A percentile compares a stretch with the other conserved stretches of the same genome.
phyloP scores from a whole-genome alignment of 1,140 invertebrate genomes.

The Drosophila eugracilis region DNA sequence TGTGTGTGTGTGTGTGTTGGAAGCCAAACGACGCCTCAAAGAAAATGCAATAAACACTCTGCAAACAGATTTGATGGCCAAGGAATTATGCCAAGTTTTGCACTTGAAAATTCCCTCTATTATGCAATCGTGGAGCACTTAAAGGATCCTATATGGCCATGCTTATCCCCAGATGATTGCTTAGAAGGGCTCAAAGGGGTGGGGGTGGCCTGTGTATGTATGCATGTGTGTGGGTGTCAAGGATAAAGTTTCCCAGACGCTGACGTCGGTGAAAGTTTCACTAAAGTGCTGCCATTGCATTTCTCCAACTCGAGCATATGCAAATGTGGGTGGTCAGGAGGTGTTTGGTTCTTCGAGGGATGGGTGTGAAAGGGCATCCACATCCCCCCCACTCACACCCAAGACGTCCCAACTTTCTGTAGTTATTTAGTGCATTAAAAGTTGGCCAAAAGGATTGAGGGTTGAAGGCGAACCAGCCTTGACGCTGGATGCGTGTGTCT shows the following conservation, averaged over 20 bases:
- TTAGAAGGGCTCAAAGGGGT: background rate
- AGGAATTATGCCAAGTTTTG: constrained; percentile 31
- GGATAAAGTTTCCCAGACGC: constrained; percentile 34
- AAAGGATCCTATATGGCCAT: constrained; percentile 31
- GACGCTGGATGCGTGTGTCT: background rate
- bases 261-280: constrained; percentile 35
- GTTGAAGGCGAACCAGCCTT: background rate
- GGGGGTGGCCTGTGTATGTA: background rate
- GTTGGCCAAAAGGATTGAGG: constrained; percentile 1
- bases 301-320: constrained; percentile 25
- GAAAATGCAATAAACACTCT: constrained; percentile 33
- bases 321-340: constrained; percentile 1
- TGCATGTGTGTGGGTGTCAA: constrained; percentile 7
- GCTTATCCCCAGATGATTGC: constrained; percentile 33
- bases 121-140: constrained; percentile 34
- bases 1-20: no score
- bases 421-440: constrained; percentile 58
- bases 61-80: constrained; percentile 28
- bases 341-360: background rate
- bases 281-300: constrained; percentile 37
- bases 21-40: background rate
- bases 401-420: constrained; percentile 31
- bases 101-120: constrained; percentile 23
- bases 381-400: background rate
- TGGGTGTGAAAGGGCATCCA: background rate